Base-by-base conservation (phyloP, 2,888 invertebrate genomes). In the Copidosoma aretas region DNA sequence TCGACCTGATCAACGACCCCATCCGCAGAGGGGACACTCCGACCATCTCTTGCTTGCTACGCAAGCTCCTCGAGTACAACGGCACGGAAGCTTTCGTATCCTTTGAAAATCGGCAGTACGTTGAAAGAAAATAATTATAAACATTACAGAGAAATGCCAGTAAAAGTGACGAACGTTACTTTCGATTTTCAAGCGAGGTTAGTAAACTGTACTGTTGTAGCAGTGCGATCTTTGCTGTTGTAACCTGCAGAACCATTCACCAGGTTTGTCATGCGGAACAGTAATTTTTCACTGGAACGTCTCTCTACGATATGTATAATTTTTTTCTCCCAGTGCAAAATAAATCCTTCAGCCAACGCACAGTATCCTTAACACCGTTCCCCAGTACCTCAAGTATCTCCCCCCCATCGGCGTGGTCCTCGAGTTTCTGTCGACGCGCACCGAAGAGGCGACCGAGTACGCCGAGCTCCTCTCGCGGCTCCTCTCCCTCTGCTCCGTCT, bases 351-450 rank as follows among this genome's bases (percentile, higher is more conserved):
- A n/a, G n/a, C n/a, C n/a, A n/a, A n/a, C n/a, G n/a, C n/a, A n/a
- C n/a, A 32, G 32, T 8, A 32, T 32, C 32, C 32, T 32, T 8
- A 12, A 64, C 32, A 49, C 41, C 8, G 32, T 43, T 39, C 15
- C n/a, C 12, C 62, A 85, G 85, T 80, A 78, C 69, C 68, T 85
- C 10, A 76, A 73, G 69, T 80, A 85, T 67, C 75, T 85, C 43
- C 73, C 78, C 0, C 73, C 75, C 54, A 68, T 84, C 25, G 83
- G 79, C 68, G 72, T 77, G 60, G 60, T 84, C 51, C 68, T 85
- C 19, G 81, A 84, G 68, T 78, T 83, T 66, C 71, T 85, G 39
- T 71, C 77, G 8, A 71, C 73, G 63, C 77, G 74, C 59, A 60
- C 75, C 1, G 57, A 70, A 3, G 57, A 69, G 1, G 61, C 25